Base-by-base conservation (phyloP, 2,888 invertebrate species). In the Platycheirus albimanus region DNA sequence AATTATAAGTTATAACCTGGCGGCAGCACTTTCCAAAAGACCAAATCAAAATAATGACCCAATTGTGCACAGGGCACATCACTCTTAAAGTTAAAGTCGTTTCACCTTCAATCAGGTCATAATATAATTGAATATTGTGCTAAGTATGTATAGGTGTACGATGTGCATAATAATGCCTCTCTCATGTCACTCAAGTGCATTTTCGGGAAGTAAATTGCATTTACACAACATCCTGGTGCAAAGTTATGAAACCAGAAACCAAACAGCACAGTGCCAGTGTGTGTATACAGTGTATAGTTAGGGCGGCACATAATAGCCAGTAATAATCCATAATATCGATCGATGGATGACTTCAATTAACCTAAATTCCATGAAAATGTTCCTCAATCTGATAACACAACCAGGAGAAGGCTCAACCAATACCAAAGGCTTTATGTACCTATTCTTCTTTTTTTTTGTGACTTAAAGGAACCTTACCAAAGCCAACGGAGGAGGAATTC, bases 261-360 rank as follows among this genome's bases (percentile, higher is more conserved):
- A 28, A n/a, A 13, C 0, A 3, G 2, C 45, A n/a, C n/a, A n/a
- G n/a, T n/a, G n/a, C n/a, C n/a, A n/a, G 24, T 41, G 56, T 58
- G 24, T 41, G 20, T 5, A n/a, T n/a, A n/a, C n/a, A n/a, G 2
- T 52, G 30, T 36, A n/a, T 20, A 15, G 8, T 38, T 28, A 24
- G 4, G 11, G 28, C 38, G 20, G 4, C 20, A 17, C 30, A 4
- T 61, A 30, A 13, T 13, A 41, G 13, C 13, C 38, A 41, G 17
- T 10, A 41, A 41, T 58, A 28, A 58, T 58, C 66, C 70, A 41
- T 47, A 72, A 56, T 20, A 66, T 70, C 58, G 64, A 76, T 76
- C 81, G 77, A 61, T 77, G 76, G 63, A 77, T 81, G 77, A 66
- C 81, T 77, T 81, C 77, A 77, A 77, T 81, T 81, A 77, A 81